A percentile compares a stretch with the other conserved stretches of the same genome.
Conservation (phyloP, 2,113 vertebrate genomes). For the Pandion haliaetus region DNA sequence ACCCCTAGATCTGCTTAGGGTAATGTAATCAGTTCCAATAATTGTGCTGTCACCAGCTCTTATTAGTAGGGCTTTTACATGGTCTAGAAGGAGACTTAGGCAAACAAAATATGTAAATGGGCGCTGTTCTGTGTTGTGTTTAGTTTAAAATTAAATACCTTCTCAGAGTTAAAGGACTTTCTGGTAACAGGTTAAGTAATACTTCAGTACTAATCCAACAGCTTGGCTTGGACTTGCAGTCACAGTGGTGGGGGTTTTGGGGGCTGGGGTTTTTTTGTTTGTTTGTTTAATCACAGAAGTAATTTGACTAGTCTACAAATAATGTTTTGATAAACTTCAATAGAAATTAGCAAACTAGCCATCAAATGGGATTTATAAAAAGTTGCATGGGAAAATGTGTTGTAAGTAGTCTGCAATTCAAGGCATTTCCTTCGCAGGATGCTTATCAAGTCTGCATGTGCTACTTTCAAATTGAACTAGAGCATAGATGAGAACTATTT, state of each 20-base stretch:
- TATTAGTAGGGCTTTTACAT: background rate
- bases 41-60: background rate
- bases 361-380: slow-evolving; percentile 47
- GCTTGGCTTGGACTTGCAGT: background rate
- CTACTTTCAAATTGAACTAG: slow-evolving; percentile 52
- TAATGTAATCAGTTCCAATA: background rate
- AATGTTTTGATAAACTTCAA: slow-evolving; percentile 40
- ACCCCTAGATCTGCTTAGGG: background rate
- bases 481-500: slow-evolving; percentile 66
- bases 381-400: slow-evolving; percentile 61
- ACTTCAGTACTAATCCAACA: background rate
- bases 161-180: background rate
- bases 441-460: slow-evolving; percentile 63
- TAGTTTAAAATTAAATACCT: background rate
- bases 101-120: background rate
- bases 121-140: background rate
- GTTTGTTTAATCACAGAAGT: background rate
- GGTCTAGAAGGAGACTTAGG: background rate
- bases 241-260: background rate
- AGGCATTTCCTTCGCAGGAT: slow-evolving; percentile 72
- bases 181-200: background rate
- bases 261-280: background rate
- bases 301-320: slow-evolving; percentile 21
- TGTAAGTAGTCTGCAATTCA: slow-evolving; percentile 66
- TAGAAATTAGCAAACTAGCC: slow-evolving; percentile 20